Conservation (phyloP, 2,888 invertebrate genomes). For the Philonicus albiceps region DNA sequence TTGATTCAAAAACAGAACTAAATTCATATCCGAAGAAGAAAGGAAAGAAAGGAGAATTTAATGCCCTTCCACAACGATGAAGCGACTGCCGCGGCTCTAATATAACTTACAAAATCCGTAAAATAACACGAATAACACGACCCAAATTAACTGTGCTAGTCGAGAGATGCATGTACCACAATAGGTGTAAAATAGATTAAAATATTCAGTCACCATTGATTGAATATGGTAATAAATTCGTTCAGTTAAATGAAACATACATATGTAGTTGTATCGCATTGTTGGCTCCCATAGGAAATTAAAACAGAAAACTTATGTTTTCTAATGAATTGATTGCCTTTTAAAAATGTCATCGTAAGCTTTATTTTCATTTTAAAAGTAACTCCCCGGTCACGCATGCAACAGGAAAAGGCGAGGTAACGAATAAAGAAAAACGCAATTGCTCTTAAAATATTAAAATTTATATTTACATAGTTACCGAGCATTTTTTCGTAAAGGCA, state of each 20-base stretch:
- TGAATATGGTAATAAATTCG: background rate
- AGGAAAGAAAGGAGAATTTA: no score
- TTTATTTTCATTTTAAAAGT: background rate
- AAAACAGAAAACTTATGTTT: background rate
- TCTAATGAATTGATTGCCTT: background rate
- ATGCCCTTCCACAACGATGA: no score
- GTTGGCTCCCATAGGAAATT: background rate
- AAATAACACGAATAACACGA: no score
- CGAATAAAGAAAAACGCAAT: background rate
- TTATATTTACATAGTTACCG: no score
- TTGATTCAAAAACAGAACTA: no score
- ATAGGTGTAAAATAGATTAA: no score
- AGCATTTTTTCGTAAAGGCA: no score
- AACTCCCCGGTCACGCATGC: background rate
- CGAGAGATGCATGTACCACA: no score
- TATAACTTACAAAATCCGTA: no score
- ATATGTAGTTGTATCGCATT: background rate
- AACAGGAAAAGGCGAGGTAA: background rate
- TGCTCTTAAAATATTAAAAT: background rate
- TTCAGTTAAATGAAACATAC: background rate
- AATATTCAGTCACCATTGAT: background rate
- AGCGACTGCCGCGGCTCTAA: no score
- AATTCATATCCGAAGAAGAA: no score
- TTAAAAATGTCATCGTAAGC: background rate
- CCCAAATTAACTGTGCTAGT: no score